phyloP scores from a whole-genome alignment of 2,113 vertebrate species.

The Otis tarda region DNA sequence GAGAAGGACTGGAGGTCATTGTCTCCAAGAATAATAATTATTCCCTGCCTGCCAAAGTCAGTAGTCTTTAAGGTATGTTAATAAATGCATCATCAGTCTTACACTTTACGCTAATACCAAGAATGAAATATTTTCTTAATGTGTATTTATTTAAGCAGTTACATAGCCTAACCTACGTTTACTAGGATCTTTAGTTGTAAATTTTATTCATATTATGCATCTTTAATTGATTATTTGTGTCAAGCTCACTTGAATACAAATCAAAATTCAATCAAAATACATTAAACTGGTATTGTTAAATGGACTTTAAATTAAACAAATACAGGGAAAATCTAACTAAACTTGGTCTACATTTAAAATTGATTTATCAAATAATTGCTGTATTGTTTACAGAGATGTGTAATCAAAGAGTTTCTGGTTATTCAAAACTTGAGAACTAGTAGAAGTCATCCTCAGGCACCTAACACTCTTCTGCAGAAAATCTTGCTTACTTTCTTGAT shows the following conservation, averaged over 20 bases:
- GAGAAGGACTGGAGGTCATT: background rate
- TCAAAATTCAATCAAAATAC: slow-evolving; percentile 1
- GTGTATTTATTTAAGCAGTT: background rate
- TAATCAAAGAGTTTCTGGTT: background rate
- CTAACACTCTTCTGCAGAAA: background rate
- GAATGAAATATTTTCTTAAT: background rate
- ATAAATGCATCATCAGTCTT: background rate
- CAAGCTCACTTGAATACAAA: background rate
- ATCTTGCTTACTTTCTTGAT: background rate
- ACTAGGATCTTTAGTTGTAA: background rate
- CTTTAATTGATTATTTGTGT: background rate
- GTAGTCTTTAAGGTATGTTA: background rate
- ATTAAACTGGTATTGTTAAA: background rate
- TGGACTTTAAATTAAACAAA: background rate
- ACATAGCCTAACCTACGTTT: background rate
- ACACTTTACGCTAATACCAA: background rate
- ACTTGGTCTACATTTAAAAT: background rate
- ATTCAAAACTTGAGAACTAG: background rate
- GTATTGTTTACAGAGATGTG: background rate
- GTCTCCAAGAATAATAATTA: background rate
- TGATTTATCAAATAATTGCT: background rate
- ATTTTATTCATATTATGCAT: background rate
- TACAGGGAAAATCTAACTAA: background rate
- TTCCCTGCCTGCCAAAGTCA: background rate
- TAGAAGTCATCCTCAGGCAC: background rate